Evolutionary conservation across 2,888 invertebrate species (phyloP).

Genomic region (Heliconius cydno): DNA sequence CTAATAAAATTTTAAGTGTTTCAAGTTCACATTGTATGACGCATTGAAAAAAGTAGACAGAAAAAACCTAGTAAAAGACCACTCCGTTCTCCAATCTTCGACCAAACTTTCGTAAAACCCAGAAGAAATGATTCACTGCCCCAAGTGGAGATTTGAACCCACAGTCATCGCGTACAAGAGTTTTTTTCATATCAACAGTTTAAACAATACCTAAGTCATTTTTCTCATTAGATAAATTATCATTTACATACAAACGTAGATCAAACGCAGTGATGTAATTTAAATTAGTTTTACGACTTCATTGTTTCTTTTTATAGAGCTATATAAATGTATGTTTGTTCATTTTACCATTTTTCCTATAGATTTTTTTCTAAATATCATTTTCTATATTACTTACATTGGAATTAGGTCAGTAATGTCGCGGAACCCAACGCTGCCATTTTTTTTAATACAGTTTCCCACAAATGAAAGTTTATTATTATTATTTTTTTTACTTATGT

Average conservation of each 20-base stretch:
- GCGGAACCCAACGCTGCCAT: too few species aligned
- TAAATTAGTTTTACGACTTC: constrained; percentile 15
- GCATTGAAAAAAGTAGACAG: background rate
- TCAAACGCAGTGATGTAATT: background rate
- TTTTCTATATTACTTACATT: too few species aligned
- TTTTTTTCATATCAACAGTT: background rate
- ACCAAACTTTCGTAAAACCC: background rate
- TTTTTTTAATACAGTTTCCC: too few species aligned
- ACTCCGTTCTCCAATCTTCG: background rate
- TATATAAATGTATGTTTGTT: background rate
- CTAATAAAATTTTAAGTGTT: background rate
- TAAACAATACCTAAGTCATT: background rate
- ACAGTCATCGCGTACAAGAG: background rate
- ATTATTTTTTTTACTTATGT: too few species aligned
- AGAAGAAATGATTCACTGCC: background rate
- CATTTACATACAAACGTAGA: constrained; percentile 21
- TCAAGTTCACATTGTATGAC: background rate
- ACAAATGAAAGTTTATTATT: too few species aligned
- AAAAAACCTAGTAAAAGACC: background rate
- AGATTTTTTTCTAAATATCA: too few species aligned
- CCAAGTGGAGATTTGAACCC: background rate
- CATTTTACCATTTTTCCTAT: background rate
- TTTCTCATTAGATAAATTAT: constrained; percentile 7
- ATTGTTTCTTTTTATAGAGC: constrained; percentile 4
- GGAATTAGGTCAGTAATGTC: too few species aligned